These are phyloP conservation scores for Orycteropus afer DNA, from an alignment of 2,113 vertebrate species.

Conservation along the genomic window DNA sequence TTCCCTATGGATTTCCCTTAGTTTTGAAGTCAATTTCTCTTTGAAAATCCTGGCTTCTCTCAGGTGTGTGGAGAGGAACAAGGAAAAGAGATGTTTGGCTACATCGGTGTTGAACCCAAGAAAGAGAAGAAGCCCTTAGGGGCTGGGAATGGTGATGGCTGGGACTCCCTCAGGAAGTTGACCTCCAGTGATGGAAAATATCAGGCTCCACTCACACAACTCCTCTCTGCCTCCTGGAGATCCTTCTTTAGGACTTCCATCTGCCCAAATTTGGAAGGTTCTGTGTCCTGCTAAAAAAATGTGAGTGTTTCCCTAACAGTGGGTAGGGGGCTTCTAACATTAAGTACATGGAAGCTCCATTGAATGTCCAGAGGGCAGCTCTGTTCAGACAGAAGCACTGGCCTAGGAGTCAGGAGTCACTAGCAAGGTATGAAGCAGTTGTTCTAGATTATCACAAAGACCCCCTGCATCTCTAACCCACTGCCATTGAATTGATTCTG, in stretches of 20 bases:
- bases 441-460: background rate
- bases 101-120: background rate
- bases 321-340: background rate
- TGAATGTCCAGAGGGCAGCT: background rate
- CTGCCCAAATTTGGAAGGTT: background rate
- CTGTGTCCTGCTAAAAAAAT: background rate
- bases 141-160: background rate
- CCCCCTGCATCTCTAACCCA: too few species aligned
- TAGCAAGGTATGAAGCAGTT: background rate
- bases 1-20: conserved; percentile 25
- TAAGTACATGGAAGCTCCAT: rapidly evolving
- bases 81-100: background rate
- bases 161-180: background rate
- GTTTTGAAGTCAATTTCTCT: conserved; percentile 13
- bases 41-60: background rate
- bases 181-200: background rate
- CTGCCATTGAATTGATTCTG: too few species aligned
- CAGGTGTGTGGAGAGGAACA: background rate
- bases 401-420: background rate
- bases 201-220: background rate
- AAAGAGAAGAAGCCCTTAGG: background rate
- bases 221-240: background rate
- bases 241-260: background rate
- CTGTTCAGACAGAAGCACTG: background rate
- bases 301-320: background rate